A percentile compares a stretch with the other conserved stretches of the same genome.
These are phyloP conservation scores for Actinia equina DNA, from an alignment of 64 coral and sea anemone genomes.

Conservation along the genomic window DNA sequence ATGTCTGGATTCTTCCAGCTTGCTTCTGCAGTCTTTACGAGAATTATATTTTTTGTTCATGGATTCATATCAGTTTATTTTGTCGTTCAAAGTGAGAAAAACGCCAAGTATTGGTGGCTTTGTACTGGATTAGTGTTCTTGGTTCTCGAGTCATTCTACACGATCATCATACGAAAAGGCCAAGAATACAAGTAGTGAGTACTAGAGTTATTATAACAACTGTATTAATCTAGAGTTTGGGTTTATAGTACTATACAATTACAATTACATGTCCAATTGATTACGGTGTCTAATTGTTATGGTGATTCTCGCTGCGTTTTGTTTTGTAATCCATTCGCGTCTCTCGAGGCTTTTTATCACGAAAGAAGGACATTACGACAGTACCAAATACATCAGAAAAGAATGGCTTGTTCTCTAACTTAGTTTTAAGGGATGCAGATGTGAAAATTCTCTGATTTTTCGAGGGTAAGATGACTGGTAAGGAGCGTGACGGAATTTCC, in stretches of 20 bases:
- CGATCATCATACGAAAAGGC: slow-evolving; percentile 79
- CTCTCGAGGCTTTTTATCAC: not conserved
- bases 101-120: slow-evolving; percentile 75
- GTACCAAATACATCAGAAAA: too few species aligned
- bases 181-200: slow-evolving; percentile 97
- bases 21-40: slow-evolving; percentile 69
- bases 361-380: too few species aligned
- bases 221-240: not conserved
- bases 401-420: not conserved
- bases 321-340: not conserved
- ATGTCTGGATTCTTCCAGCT: slow-evolving; percentile 28
- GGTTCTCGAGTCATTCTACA: slow-evolving; percentile 75
- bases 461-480: not conserved
- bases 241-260: not conserved
- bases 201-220: not conserved
- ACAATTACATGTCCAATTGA: not conserved
- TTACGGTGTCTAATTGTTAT: not conserved
- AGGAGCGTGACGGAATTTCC: too few species aligned
- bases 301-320: not conserved
- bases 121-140: slow-evolving; percentile 61
- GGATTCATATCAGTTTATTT: slow-evolving; percentile 69
- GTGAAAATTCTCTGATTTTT: not conserved
- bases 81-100: not conserved
- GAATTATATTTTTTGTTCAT: slow-evolving; percentile 80
- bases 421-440: not conserved